These are phyloP conservation scores for Scylla paramamosain DNA, from an alignment of 1,140 invertebrate genomes.

Conservation along the genomic window DNA sequence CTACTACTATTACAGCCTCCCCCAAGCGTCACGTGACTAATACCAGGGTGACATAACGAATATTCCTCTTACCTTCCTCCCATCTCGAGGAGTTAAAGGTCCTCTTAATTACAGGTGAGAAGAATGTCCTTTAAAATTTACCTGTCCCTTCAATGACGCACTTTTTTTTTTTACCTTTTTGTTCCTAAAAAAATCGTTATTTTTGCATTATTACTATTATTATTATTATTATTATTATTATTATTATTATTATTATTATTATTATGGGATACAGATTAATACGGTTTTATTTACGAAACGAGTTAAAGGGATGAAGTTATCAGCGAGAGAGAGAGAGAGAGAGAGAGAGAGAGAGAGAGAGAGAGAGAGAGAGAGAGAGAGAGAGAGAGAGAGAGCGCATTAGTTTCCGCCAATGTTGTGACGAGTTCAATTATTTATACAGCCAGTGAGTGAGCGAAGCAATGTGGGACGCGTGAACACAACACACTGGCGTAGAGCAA, in stretches of 20 bases:
- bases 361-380: neutral
- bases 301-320: too few relatives aligned
- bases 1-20: neutral
- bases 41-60: neutral
- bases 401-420: neutral
- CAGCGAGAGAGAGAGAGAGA: neutral
- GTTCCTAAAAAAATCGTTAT: too few relatives aligned
- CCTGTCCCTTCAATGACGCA: too few relatives aligned
- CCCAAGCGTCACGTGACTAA: too few relatives aligned
- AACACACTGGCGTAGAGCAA: neutral
- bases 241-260: too few relatives aligned
- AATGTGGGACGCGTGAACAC: neutral
- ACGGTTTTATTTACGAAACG: too few relatives aligned
- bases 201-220: too few relatives aligned
- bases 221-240: too few relatives aligned
- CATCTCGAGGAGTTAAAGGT: neutral
- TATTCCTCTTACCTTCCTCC: neutral
- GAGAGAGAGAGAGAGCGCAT: neutral
- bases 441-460: neutral
- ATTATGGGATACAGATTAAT: too few relatives aligned
- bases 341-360: constrained; percentile 21
- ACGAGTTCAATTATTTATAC: neutral
- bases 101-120: neutral
- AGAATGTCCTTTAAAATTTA: neutral
- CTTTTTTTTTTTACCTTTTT: too few relatives aligned